A percentile compares a stretch with the other conserved stretches of the same genome.
Evolutionary conservation across 2,797 vertebrate genomes (phyloP).

Genomic region (Ctenopoma multispine): DNA sequence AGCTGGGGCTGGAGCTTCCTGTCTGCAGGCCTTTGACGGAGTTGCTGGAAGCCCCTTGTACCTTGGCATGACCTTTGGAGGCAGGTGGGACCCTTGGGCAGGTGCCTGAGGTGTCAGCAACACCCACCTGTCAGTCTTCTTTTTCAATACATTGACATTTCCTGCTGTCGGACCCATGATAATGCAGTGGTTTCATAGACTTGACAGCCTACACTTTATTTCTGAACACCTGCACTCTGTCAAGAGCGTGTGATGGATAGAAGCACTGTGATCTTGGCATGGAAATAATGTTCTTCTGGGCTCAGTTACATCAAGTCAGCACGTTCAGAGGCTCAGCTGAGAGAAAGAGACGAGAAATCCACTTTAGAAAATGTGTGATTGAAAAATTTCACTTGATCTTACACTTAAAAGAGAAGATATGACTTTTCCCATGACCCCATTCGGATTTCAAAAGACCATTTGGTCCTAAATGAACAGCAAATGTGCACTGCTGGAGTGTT

Average conservation of each 20-base stretch:
- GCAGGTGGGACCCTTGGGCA: constrained; percentile 21
- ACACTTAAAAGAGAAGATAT: constrained; percentile 34
- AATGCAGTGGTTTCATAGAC: constrained; percentile 16
- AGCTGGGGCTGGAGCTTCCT: constrained; percentile 45
- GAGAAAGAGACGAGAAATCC: constrained; percentile 21
- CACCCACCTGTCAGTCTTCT: constrained; percentile 15
- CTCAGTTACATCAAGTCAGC: constrained; percentile 36
- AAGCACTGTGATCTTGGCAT: not conserved
- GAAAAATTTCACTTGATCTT: constrained; percentile 50
- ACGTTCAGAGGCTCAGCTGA: constrained; percentile 29
- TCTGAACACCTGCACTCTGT: constrained; percentile 8
- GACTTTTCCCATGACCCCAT: constrained; percentile 60
- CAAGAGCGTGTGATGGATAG: not conserved
- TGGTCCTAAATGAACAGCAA: constrained; percentile 21
- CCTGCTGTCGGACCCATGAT: not conserved
- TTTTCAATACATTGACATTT: not conserved
- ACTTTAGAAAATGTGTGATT: not conserved
- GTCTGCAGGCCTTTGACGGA: constrained; percentile 20
- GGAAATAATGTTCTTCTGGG: constrained; percentile 26
- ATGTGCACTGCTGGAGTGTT: not conserved
- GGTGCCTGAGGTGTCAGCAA: not conserved
- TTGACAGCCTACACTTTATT: not conserved
- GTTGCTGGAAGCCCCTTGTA: constrained; percentile 24
- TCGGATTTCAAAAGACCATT: constrained; percentile 50
- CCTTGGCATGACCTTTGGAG: not conserved